Percentiles rank a stretch among this genome's conserved stretches.
Evolutionary conservation across 2,113 vertebrate genomes (phyloP).

Genomic region (Microtus ochrogaster): DNA sequence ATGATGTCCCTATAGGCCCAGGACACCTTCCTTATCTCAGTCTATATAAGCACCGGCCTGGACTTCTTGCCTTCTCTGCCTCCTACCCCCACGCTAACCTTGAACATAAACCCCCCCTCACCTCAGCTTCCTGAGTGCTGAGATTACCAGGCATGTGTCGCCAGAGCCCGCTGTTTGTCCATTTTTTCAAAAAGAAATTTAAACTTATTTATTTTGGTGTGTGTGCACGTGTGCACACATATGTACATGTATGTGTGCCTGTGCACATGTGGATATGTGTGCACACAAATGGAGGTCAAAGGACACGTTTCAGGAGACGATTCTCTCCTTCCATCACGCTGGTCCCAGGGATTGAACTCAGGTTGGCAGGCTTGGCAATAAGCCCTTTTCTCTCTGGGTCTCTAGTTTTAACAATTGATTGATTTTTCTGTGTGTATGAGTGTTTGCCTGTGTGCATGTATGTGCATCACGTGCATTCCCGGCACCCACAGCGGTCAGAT

Average conservation of each 20-base stretch:
- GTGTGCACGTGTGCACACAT: neutral
- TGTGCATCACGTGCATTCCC: neutral
- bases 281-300: neutral
- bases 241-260: accelerated
- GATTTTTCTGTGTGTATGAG: neutral
- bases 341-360: neutral
- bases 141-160: neutral
- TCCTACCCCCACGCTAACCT: neutral
- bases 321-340: neutral
- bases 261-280: neutral
- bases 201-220: neutral
- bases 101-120: neutral
- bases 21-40: neutral
- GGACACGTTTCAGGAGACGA: neutral
- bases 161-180: neutral
- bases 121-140: neutral
- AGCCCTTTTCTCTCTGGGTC: neutral
- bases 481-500: neutral
- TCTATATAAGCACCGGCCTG: accelerated
- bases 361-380: neutral
- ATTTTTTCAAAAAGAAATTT: neutral
- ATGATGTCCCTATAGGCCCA: neutral
- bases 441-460: neutral
- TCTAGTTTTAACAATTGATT: neutral
- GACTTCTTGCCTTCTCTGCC: neutral